Percentiles rank a stretch among this genome's conserved stretches.
Conservation (phyloP, 2,888 invertebrate species). For the Heliconius erato region DNA sequence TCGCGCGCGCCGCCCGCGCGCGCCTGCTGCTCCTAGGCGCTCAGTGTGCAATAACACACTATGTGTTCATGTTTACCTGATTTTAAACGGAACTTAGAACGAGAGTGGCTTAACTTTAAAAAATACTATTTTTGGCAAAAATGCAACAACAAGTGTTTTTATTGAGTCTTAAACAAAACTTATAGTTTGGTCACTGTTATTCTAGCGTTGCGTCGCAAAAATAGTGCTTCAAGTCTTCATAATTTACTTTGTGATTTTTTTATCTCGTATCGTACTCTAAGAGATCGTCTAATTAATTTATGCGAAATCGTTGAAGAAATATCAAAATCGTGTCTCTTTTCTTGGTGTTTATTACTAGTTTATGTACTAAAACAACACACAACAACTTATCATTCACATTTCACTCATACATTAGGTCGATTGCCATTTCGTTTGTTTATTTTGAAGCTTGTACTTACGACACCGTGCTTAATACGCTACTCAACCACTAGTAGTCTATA, state of each 20-base stretch:
- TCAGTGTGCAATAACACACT: conserved; percentile 43
- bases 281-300: no score
- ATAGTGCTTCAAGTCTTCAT: neutral
- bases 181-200: no score
- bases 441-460: conserved; percentile 20
- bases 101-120: no score
- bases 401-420: neutral
- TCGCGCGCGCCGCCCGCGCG: conserved; percentile 86
- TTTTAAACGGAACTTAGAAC: no score
- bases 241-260: neutral
- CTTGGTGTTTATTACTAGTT: neutral
- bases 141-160: no score
- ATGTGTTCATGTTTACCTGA: conserved; percentile 20
- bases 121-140: no score
- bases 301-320: neutral
- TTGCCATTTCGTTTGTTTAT: neutral
- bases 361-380: no score
- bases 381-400: no score
- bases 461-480: conserved; percentile 23
- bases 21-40: conserved; percentile 78
- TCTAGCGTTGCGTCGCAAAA: no score
- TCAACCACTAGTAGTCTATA: conserved; percentile 39
- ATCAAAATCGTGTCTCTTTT: neutral
- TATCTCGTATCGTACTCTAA: no score
- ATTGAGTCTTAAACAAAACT: no score